Conservation (phyloP, 2,797 vertebrate species). For the Macropus fuliginosus region DNA sequence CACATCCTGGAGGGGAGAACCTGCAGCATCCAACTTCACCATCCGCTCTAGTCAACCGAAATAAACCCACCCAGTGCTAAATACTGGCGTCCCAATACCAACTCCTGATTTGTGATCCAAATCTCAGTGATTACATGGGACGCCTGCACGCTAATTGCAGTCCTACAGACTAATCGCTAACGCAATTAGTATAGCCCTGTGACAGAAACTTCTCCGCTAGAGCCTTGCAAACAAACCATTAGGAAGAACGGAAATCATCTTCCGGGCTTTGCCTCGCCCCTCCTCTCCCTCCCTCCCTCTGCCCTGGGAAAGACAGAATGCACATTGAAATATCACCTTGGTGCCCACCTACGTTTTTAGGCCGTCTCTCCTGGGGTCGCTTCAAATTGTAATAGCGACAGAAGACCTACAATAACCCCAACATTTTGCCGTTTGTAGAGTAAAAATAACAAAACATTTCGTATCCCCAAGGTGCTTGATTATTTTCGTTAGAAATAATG, state of each 20-base stretch:
- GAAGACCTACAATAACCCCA: not conserved
- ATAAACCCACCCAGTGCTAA: slow-evolving; percentile 23
- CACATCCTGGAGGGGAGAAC: slow-evolving; percentile 76
- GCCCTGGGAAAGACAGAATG: not conserved
- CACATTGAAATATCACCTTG: slow-evolving; percentile 25
- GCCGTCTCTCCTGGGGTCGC: not conserved
- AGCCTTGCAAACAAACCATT: slow-evolving; percentile 7
- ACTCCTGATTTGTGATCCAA: slow-evolving; percentile 45
- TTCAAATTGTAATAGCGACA: not conserved
- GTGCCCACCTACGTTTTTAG: slow-evolving; percentile 13
- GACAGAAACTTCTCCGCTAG: slow-evolving; percentile 19
- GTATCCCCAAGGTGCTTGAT: not conserved
- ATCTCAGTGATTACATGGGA: slow-evolving; percentile 26
- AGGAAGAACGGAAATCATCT: slow-evolving; percentile 5
- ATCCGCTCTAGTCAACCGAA: slow-evolving; percentile 57
- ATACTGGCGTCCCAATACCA: slow-evolving; percentile 24
- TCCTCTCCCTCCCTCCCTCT: not conserved
- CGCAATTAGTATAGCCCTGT: slow-evolving; percentile 5
- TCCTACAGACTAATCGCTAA: slow-evolving; percentile 39
- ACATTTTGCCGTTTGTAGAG: not conserved
- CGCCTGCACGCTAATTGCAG: slow-evolving; percentile 27
- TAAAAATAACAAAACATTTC: not conserved
- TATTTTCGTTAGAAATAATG: slow-evolving; percentile 67
- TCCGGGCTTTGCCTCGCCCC: not conserved
- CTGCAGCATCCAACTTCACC: slow-evolving; percentile 60